Evolutionary conservation across 2,113 vertebrate species (phyloP).

Genomic region (Nothocercus julius): DNA sequence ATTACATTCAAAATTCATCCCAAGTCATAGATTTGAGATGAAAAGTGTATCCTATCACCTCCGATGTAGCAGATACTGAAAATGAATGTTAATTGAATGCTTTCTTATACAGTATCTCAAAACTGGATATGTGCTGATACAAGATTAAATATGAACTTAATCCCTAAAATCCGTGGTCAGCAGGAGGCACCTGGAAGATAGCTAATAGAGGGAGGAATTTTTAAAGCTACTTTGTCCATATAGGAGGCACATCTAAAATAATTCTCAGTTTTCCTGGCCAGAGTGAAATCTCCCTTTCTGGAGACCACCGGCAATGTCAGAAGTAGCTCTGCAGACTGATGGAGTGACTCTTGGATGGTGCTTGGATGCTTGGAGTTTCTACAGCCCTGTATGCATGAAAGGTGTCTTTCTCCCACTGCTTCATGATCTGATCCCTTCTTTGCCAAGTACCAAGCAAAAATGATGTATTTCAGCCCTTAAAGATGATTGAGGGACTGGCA

Average conservation of each 20-base stretch:
- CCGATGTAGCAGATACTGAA: not conserved
- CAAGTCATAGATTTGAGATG: not conserved
- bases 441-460: not conserved
- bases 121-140: too few species aligned
- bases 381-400: not conserved
- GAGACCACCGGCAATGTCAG: not conserved
- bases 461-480: not conserved
- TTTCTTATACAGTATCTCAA: not conserved
- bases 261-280: accelerated
- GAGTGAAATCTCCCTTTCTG: not conserved
- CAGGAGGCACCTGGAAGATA: accelerated
- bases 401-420: not conserved
- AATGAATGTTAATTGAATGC: not conserved
- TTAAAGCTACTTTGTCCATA: not conserved
- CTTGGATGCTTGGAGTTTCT: not conserved
- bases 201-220: not conserved
- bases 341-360: not conserved
- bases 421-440: not conserved
- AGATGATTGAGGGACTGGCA: constrained; percentile 36
- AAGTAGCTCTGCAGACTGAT: not conserved
- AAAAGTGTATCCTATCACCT: not conserved
- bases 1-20: not conserved
- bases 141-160: not conserved
- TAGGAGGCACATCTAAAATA: accelerated
- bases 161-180: not conserved